These are phyloP conservation scores for Thalassoma bifasciatum DNA, from an alignment of 2,113 vertebrate species.

Conservation along the genomic window DNA sequence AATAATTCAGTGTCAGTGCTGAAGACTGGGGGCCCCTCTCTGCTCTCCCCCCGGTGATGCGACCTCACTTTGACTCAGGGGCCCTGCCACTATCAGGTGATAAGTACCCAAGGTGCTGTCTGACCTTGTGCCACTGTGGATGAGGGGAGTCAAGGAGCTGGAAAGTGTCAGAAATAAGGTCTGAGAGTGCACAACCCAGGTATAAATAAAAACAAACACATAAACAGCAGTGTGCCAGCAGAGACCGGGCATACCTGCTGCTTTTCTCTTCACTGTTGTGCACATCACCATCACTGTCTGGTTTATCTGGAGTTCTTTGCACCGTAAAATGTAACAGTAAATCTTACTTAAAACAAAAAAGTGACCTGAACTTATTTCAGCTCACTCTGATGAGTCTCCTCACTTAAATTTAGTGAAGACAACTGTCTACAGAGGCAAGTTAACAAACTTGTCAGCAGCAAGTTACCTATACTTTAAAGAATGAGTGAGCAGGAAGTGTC, in stretches of 20 bases:
- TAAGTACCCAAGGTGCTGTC: slow-evolving; percentile 32
- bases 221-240: neutral
- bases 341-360: too few species aligned
- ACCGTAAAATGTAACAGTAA: too few species aligned
- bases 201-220: neutral
- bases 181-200: neutral
- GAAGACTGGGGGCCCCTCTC: slow-evolving; percentile 3
- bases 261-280: slow-evolving; percentile 15
- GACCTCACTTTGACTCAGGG: slow-evolving; percentile 51
- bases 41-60: slow-evolving; percentile 24
- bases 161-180: slow-evolving; percentile 35
- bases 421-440: too few species aligned
- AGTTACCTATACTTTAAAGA: too few species aligned
- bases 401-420: too few species aligned
- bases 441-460: too few species aligned
- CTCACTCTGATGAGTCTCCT: too few species aligned
- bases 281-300: slow-evolving; percentile 1
- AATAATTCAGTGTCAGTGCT: slow-evolving; percentile 62
- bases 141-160: slow-evolving; percentile 50
- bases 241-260: neutral
- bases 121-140: slow-evolving; percentile 32
- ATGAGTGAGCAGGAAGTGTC: too few species aligned
- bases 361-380: too few species aligned
- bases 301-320: neutral
- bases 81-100: slow-evolving; percentile 21